A percentile compares a stretch with the other conserved stretches of the same genome.
These are phyloP conservation scores for Platichthys flesus DNA, from an alignment of 2,113 vertebrate species.

Conservation along the genomic window DNA sequence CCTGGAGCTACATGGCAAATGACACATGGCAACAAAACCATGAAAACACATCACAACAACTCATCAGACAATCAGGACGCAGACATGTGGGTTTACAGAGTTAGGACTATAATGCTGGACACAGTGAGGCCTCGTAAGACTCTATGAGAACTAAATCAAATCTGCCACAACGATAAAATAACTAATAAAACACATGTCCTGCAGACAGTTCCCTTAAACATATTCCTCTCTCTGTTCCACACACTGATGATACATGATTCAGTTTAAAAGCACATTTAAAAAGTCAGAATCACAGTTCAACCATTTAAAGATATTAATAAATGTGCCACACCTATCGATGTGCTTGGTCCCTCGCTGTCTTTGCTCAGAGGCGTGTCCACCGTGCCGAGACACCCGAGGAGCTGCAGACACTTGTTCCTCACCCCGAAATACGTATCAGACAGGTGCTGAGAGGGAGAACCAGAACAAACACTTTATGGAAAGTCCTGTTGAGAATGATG, in stretches of 20 bases:
- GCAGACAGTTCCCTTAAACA: no score
- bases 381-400: constrained; percentile 91
- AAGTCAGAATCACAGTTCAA: not conserved
- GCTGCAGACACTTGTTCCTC: constrained; percentile 94
- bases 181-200: no score
- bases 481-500: not conserved
- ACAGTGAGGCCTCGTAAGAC: no score
- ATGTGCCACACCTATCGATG: constrained; percentile 38
- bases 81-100: not conserved
- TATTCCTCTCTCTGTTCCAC: no score
- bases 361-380: constrained; percentile 85
- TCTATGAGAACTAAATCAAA: no score
- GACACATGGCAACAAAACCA: not conserved
- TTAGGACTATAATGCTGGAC: no score
- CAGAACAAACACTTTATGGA: not conserved
- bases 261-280: not conserved
- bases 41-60: not conserved
- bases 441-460: constrained; percentile 83
- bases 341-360: constrained; percentile 80
- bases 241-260: no score
- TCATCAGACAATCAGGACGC: not conserved
- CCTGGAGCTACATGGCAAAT: constrained; percentile 52
- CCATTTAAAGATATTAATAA: not conserved
- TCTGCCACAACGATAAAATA: no score
- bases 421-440: constrained; percentile 94